phyloP scores from a whole-genome alignment of 1,140 invertebrate genomes.

The Propsilocerus akamusi region DNA sequence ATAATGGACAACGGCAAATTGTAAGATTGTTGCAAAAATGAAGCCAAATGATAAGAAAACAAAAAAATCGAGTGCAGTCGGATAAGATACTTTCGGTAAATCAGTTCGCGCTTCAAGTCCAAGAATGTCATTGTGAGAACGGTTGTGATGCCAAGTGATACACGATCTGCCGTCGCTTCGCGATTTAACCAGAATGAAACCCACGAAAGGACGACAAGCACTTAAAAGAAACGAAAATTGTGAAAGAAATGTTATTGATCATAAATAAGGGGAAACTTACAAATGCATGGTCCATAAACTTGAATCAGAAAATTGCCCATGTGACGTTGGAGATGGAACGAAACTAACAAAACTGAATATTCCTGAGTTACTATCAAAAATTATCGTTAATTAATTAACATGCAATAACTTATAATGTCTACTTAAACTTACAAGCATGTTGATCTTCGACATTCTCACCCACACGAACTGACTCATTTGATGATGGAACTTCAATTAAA shows the following conservation, averaged over 20 bases:
- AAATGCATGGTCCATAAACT: slow-evolving; percentile 70
- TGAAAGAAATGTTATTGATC: not conserved
- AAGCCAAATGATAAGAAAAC: slow-evolving; percentile 73
- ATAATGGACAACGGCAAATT: slow-evolving; percentile 77
- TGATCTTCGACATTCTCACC: slow-evolving; percentile 14
- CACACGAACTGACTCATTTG: slow-evolving; percentile 42
- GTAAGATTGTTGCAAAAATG: slow-evolving; percentile 73
- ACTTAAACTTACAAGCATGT: slow-evolving; percentile 15
- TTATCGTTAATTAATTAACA: slow-evolving; percentile 10
- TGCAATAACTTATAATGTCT: slow-evolving; percentile 9
- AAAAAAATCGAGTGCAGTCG: slow-evolving; percentile 73
- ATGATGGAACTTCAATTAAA: slow-evolving; percentile 55
- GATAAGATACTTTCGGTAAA: slow-evolving; percentile 71
- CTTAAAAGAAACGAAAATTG: slow-evolving; percentile 10
- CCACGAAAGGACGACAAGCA: slow-evolving; percentile 76
- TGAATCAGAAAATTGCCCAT: slow-evolving; percentile 80
- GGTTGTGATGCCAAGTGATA: slow-evolving; percentile 69
- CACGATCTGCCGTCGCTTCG: slow-evolving; percentile 72
- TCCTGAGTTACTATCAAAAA: slow-evolving; percentile 29
- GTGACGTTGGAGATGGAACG: slow-evolving; percentile 65
- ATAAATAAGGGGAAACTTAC: not conserved
- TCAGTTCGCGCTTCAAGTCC: slow-evolving; percentile 65
- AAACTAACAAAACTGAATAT: slow-evolving; percentile 61
- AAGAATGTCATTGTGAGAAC: slow-evolving; percentile 79
- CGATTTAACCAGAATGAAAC: slow-evolving; percentile 82